Evolutionary conservation across 2,797 vertebrate species (phyloP).

Genomic region (Aphelocoma californica): DNA sequence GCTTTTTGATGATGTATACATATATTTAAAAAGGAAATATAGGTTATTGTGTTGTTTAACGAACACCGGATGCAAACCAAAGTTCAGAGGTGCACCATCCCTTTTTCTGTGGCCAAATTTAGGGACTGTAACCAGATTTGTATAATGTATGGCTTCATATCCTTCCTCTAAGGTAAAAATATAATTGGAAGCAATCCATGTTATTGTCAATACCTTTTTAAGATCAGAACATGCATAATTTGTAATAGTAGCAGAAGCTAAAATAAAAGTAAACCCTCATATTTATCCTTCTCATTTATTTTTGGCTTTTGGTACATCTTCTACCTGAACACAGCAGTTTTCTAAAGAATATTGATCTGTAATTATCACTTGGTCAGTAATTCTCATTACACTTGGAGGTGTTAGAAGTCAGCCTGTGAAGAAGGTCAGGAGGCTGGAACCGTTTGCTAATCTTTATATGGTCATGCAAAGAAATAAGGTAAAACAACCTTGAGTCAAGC

Average conservation of each 20-base stretch:
- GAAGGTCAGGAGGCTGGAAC: neutral
- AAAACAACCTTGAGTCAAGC: neutral
- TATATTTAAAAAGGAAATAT: slow-evolving; percentile 22
- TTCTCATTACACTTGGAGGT: neutral
- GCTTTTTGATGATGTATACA: neutral
- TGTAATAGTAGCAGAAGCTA: neutral
- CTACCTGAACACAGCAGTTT: neutral
- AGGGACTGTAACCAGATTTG: slow-evolving; percentile 18
- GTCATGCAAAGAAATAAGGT: neutral
- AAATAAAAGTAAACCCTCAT: neutral
- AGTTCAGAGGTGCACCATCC: slow-evolving; percentile 25
- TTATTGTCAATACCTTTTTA: slow-evolving; percentile 44
- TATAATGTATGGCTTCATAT: slow-evolving; percentile 39
- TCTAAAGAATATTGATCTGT: slow-evolving; percentile 4
- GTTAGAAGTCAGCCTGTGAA: neutral
- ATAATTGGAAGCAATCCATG: slow-evolving; percentile 20
- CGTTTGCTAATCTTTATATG: neutral
- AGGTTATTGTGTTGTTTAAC: slow-evolving; percentile 36
- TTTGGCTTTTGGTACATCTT: neutral
- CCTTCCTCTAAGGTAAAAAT: slow-evolving; percentile 60
- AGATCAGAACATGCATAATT: neutral
- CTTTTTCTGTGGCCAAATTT: slow-evolving; percentile 16
- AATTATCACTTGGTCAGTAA: slow-evolving; percentile 28
- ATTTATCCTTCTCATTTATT: neutral
- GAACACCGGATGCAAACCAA: slow-evolving; percentile 10